Conservation (phyloP, 2,113 vertebrate genomes). For the Zingel zingel region DNA sequence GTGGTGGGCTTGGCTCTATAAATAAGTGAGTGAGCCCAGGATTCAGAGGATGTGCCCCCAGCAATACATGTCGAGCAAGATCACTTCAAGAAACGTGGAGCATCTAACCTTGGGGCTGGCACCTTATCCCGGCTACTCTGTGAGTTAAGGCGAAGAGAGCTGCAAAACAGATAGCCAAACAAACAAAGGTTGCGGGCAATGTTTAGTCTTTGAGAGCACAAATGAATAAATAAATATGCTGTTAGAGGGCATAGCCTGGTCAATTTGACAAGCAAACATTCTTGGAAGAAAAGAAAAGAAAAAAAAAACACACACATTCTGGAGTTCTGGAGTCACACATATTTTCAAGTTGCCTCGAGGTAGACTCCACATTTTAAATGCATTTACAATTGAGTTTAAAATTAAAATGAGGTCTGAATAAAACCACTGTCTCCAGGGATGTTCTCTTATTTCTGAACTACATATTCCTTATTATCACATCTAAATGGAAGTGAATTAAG, state of each 20-base stretch:
- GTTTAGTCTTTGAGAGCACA: slow-evolving; percentile 71
- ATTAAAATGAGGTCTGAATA: slow-evolving; percentile 3
- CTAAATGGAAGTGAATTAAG: background rate
- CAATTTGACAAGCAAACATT: slow-evolving; percentile 85
- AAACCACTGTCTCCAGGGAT: background rate
- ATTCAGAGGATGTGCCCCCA: slow-evolving; percentile 83
- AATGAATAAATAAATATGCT: slow-evolving; percentile 73
- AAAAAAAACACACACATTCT: slow-evolving; percentile 13
- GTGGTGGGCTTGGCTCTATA: slow-evolving; percentile 67
- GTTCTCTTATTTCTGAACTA: slow-evolving; percentile 7
- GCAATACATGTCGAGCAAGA: slow-evolving; percentile 84
- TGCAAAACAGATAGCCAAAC: slow-evolving; percentile 99
- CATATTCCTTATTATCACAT: slow-evolving; percentile 2
- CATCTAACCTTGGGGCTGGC: slow-evolving; percentile 97
- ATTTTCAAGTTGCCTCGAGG: slow-evolving; percentile 33
- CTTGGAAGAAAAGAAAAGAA: slow-evolving; percentile 1
- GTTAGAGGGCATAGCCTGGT: slow-evolving; percentile 88
- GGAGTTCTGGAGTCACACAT: slow-evolving; percentile 72
- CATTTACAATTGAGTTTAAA: slow-evolving; percentile 5
- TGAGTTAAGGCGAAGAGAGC: slow-evolving; percentile 98
- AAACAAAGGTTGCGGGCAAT: slow-evolving; percentile 84
- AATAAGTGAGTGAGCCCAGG: slow-evolving; percentile 75
- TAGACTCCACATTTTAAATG: background rate
- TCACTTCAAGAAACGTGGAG: slow-evolving; percentile 91
- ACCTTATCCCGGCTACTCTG: slow-evolving; percentile 98